phyloP scores from a whole-genome alignment of 2,888 invertebrate genomes.

The Drosophila fulvimacula region DNA sequence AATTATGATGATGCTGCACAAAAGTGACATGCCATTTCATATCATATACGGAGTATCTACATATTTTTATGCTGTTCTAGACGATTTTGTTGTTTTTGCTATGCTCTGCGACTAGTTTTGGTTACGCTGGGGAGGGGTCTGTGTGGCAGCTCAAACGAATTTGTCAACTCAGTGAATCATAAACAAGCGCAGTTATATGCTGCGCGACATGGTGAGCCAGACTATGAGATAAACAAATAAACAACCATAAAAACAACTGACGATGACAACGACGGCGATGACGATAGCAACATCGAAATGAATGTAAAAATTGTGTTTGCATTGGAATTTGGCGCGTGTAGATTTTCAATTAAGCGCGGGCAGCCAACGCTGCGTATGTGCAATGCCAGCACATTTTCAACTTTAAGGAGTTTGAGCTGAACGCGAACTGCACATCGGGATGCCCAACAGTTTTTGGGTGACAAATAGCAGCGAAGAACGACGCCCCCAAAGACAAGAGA shows the following conservation, averaged over 20 bases:
- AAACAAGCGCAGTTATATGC: conserved; percentile 62
- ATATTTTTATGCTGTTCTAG: conserved; percentile 59
- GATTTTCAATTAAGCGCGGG: conserved; percentile 67
- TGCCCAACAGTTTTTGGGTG: conserved; percentile 54
- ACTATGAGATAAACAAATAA: conserved; percentile 32
- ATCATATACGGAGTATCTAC: conserved; percentile 44
- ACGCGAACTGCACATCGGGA: conserved; percentile 47
- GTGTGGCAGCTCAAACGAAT: conserved; percentile 47
- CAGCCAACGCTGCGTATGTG: conserved; percentile 63
- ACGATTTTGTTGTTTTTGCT: conserved; percentile 34
- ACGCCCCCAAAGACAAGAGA: conserved; percentile 5
- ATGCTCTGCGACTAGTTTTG: conserved; percentile 31
- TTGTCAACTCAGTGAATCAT: conserved; percentile 76
- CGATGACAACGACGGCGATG: conserved; percentile 11
- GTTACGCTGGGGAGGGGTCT: conserved; percentile 8
- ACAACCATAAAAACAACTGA: conserved; percentile 12
- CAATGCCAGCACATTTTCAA: conserved; percentile 52
- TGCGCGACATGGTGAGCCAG: conserved; percentile 49
- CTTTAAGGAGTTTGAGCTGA: conserved; percentile 20
- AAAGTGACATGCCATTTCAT: conserved; percentile 65
- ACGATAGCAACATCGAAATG: conserved; percentile 26
- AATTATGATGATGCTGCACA: conserved; percentile 73
- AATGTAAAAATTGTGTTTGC: conserved; percentile 61
- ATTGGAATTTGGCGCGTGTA: conserved; percentile 66
- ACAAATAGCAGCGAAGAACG: conserved; percentile 51